Evolutionary conservation across 2,797 vertebrate genomes (phyloP).

Genomic region (Macrochelys suwanniensis): DNA sequence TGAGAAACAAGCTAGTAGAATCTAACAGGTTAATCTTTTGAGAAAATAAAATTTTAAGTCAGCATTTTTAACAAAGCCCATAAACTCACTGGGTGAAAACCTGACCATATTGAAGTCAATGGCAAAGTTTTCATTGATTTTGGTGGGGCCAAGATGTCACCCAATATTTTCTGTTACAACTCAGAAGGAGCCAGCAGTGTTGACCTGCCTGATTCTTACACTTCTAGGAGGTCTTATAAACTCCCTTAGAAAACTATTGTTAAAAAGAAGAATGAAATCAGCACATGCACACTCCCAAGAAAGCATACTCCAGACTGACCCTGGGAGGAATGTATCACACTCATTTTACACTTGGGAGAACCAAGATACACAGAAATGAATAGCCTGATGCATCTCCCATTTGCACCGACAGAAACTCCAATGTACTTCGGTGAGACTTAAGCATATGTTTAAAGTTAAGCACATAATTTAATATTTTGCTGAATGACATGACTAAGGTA

Average conservation of each 20-base stretch:
- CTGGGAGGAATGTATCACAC: neutral
- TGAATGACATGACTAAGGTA: neutral
- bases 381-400: neutral
- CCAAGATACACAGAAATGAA: neutral
- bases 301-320: neutral
- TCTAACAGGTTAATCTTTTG: neutral
- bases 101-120: neutral
- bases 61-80: neutral
- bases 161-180: neutral
- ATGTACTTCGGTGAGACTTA: neutral
- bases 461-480: neutral
- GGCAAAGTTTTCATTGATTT: neutral
- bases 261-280: neutral
- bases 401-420: neutral
- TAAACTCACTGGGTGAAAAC: neutral
- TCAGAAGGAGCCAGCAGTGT: neutral
- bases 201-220: neutral
- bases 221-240: neutral
- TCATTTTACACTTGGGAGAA: neutral
- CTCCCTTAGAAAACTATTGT: neutral
- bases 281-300: neutral
- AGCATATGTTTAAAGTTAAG: neutral
- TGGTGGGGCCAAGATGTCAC: too few relatives aligned
- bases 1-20: neutral
- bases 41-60: slow-evolving; percentile 7